These are phyloP conservation scores for Caenorhabditis macrosperma DNA, from an alignment of 2,888 invertebrate species.

Conservation along the genomic window DNA sequence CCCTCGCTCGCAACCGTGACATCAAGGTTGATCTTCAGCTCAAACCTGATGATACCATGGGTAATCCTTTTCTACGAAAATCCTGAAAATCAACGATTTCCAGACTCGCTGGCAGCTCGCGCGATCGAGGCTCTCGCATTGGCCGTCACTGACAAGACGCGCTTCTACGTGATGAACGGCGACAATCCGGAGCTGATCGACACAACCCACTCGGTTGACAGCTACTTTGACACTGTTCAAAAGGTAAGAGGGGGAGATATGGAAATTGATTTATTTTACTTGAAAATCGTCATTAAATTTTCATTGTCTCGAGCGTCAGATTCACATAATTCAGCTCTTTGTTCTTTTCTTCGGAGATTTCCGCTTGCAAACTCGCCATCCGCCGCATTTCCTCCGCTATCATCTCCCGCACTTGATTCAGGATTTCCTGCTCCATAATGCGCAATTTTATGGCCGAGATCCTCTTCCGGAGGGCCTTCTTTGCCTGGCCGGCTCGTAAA, in stretches of 20 bases:
- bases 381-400: too few species aligned
- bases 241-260: slow-evolving; percentile 51
- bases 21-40: slow-evolving; percentile 41
- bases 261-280: too few species aligned
- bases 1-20: slow-evolving; percentile 57
- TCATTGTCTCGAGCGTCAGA: too few species aligned
- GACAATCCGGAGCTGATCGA: slow-evolving; percentile 58
- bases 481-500: too few species aligned
- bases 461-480: too few species aligned
- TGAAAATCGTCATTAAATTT: too few species aligned
- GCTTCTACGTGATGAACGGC: slow-evolving; percentile 64
- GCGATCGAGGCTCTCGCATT: slow-evolving; percentile 63
- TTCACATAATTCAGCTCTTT: neutral
- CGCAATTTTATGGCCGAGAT: too few species aligned
- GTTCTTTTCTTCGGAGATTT: neutral
- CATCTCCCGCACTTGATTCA: too few species aligned
- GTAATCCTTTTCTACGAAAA: slow-evolving; percentile 33
- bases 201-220: slow-evolving; percentile 49
- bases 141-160: slow-evolving; percentile 34
- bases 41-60: slow-evolving; percentile 63
- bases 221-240: slow-evolving; percentile 67
- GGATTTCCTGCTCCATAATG: too few species aligned
- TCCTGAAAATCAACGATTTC: neutral
- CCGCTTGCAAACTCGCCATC: too few species aligned
- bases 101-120: slow-evolving; percentile 49